Conservation (phyloP, 2,797 vertebrate genomes). For the Parauchenoglanis punctatus region DNA sequence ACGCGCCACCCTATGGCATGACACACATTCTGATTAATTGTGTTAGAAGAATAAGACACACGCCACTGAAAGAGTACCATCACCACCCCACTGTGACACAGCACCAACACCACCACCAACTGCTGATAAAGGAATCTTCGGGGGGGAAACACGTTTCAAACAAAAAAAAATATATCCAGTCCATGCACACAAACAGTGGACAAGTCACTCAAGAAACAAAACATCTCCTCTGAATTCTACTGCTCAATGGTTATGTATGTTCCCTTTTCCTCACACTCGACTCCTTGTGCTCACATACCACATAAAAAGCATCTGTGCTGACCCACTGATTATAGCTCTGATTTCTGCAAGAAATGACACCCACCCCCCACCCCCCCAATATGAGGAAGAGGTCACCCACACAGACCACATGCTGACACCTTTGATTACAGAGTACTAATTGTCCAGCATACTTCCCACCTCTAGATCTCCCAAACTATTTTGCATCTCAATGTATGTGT, state of each 20-base stretch:
- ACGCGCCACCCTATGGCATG: slow-evolving; percentile 22
- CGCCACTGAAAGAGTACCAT: neutral
- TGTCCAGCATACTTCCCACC: slow-evolving; percentile 47
- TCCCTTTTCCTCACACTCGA: slow-evolving; percentile 19
- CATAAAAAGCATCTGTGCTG: neutral
- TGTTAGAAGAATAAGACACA: slow-evolving; percentile 50
- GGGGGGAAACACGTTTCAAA: slow-evolving; percentile 27
- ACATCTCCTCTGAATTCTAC: slow-evolving; percentile 26
- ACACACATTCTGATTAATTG: slow-evolving; percentile 39
- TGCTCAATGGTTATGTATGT: slow-evolving; percentile 14
- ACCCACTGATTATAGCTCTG: slow-evolving; percentile 40
- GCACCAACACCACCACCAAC: slow-evolving; percentile 37
- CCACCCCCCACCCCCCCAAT: slow-evolving; percentile 52
- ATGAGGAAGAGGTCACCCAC: slow-evolving; percentile 77
- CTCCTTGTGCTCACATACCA: slow-evolving; percentile 9
- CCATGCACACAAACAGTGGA: slow-evolving; percentile 42
- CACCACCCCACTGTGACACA: slow-evolving; percentile 50
- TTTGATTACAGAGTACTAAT: slow-evolving; percentile 45
- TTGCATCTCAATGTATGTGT: slow-evolving; percentile 60
- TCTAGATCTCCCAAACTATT: slow-evolving; percentile 35
- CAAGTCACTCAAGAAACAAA: slow-evolving; percentile 13
- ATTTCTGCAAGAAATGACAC: slow-evolving; percentile 69
- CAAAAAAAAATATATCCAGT: slow-evolving; percentile 35
- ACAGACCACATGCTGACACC: slow-evolving; percentile 61
- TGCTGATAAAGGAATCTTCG: slow-evolving; percentile 49